phyloP scores from a whole-genome alignment of 2,797 vertebrate genomes.

The Microtus californicus region DNA sequence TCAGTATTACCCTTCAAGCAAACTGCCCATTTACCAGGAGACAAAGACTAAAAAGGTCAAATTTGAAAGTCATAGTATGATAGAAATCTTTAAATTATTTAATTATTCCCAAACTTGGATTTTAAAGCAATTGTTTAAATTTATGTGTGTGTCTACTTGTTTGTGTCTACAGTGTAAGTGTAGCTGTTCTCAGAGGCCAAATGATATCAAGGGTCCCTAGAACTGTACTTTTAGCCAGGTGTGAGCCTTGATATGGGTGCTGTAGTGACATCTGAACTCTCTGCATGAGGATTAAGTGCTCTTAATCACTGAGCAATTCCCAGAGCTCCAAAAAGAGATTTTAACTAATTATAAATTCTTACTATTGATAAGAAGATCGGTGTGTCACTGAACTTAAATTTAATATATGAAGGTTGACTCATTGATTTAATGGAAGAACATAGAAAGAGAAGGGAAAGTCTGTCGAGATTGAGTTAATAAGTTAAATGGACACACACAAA shows the following conservation, averaged over 20 bases:
- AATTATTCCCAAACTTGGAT: not conserved
- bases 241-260: not conserved
- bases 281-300: not conserved
- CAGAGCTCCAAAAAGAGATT: not conserved
- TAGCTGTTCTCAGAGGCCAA: not conserved
- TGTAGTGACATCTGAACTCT: not conserved
- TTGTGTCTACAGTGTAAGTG: not conserved
- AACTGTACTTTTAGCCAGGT: too few species aligned
- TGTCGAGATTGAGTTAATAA: not conserved
- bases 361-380: not conserved
- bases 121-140: not conserved
- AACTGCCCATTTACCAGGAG: not conserved
- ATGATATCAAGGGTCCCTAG: not conserved
- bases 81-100: not conserved
- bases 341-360: not conserved
- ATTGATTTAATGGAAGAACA: not conserved
- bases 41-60: not conserved
- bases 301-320: not conserved
- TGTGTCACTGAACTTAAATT: not conserved
- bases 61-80: not conserved
- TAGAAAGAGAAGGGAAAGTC: rapidly evolving
- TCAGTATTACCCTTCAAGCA: not conserved
- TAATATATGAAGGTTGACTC: not conserved
- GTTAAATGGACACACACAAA: not conserved
- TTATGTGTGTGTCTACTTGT: not conserved